These are phyloP conservation scores for Sebastes matsubarae DNA, from an alignment of 2,797 vertebrate genomes.

Conservation along the genomic window DNA sequence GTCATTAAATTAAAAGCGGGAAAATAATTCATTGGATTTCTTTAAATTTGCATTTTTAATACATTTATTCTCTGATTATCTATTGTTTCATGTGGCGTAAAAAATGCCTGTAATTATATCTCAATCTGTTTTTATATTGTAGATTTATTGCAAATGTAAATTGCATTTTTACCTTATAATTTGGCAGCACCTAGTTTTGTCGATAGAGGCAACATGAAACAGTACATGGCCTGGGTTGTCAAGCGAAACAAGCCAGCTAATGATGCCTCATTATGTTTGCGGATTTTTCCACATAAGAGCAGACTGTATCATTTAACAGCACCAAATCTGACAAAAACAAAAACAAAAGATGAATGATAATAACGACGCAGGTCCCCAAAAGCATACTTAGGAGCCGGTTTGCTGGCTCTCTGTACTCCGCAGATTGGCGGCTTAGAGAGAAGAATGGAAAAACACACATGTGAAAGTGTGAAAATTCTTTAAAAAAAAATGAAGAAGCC, in stretches of 20 bases:
- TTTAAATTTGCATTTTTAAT: neutral
- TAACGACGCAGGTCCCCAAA: slow-evolving; percentile 20
- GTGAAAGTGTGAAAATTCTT: slow-evolving; percentile 39
- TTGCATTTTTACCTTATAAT: slow-evolving; percentile 2
- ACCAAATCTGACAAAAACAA: slow-evolving; percentile 22
- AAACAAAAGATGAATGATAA: slow-evolving; percentile 46
- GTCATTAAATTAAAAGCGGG: neutral
- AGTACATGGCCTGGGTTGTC: neutral
- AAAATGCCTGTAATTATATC: neutral
- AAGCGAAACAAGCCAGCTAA: slow-evolving; percentile 40
- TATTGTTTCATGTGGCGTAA: neutral
- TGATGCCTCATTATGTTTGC: slow-evolving; percentile 37
- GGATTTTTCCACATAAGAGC: slow-evolving; percentile 20
- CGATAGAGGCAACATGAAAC: neutral
- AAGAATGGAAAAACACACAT: slow-evolving; percentile 22
- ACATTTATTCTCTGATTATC: neutral
- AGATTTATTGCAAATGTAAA: neutral
- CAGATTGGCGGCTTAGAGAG: slow-evolving; percentile 35
- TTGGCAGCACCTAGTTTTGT: neutral
- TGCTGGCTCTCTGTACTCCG: slow-evolving; percentile 27
- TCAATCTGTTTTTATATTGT: neutral
- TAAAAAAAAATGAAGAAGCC: slow-evolving; percentile 9
- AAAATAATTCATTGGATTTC: neutral
- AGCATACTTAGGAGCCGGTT: slow-evolving; percentile 28
- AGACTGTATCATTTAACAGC: slow-evolving; percentile 43